phyloP scores from a whole-genome alignment of 2,888 invertebrate genomes.

The Corythucha ciliata region DNA sequence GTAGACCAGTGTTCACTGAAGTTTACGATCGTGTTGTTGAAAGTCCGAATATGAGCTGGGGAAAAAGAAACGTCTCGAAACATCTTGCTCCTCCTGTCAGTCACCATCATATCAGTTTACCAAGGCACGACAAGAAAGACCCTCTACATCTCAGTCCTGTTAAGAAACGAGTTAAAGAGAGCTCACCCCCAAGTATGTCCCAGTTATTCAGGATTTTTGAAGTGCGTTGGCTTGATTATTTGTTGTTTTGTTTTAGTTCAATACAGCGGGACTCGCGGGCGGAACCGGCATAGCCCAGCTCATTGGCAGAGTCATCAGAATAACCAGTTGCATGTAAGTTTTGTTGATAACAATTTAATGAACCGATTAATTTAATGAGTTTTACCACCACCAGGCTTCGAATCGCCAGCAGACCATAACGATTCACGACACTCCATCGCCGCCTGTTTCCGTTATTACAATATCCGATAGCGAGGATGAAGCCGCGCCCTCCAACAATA shows the following conservation, averaged over 20 bases:
- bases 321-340: not conserved
- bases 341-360: no score
- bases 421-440: slow-evolving; percentile 90
- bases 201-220: slow-evolving; percentile 5
- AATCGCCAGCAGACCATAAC: slow-evolving; percentile 75
- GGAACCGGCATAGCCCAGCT: slow-evolving; percentile 25
- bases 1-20: slow-evolving; percentile 42
- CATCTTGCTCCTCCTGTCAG: slow-evolving; percentile 46
- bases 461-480: slow-evolving; percentile 94
- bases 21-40: slow-evolving; percentile 37
- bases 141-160: slow-evolving; percentile 89
- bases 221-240: not conserved
- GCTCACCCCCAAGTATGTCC: slow-evolving; percentile 61
- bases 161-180: slow-evolving; percentile 93
- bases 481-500: slow-evolving; percentile 42
- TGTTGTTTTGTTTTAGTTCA: slow-evolving; percentile 21
- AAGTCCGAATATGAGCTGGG: slow-evolving; percentile 35
- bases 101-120: slow-evolving; percentile 46
- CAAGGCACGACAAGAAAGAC: slow-evolving; percentile 50
- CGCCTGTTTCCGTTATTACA: slow-evolving; percentile 89
- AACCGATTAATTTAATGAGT: no score
- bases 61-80: slow-evolving; percentile 35
- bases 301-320: slow-evolving; percentile 26
- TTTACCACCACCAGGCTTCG: no score
- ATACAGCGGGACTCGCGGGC: slow-evolving; percentile 24